Evolutionary conservation across 2,797 vertebrate genomes (phyloP).

Genomic region (Natrix natrix): DNA sequence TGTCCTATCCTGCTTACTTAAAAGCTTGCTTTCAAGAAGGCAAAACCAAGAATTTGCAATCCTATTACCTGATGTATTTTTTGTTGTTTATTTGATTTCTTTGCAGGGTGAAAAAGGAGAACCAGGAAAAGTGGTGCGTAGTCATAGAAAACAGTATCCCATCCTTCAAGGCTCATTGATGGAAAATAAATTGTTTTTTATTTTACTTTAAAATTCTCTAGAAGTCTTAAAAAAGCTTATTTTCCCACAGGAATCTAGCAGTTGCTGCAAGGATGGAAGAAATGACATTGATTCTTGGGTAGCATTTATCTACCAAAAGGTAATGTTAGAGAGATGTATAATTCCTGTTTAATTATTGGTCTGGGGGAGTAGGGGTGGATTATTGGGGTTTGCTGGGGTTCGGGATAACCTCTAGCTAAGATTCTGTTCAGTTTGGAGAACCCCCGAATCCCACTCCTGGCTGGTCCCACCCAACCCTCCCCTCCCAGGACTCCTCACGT

Average conservation of each 20-base stretch:
- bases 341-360: not conserved
- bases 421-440: no score
- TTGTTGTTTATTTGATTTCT: constrained; percentile 11
- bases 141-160: rapidly evolving
- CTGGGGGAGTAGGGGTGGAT: no score
- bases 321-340: constrained; percentile 17
- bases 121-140: constrained; percentile 65
- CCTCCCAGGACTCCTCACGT: no score
- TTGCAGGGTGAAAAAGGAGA: constrained; percentile 72
- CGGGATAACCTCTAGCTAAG: no score
- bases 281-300: constrained; percentile 37
- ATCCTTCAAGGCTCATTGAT: not conserved
- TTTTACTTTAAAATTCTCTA: not conserved
- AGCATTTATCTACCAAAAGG: constrained; percentile 48
- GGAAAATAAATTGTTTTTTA: not conserved
- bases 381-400: no score
- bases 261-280: constrained; percentile 10
- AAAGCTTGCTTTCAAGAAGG: not conserved
- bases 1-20: not conserved
- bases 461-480: no score
- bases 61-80: not conserved
- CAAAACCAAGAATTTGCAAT: not conserved
- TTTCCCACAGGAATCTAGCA: constrained; percentile 39
- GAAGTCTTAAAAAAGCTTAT: not conserved
- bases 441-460: no score